Conservation (phyloP, 2,888 invertebrate genomes). For the Hipparchia sbordonii region DNA sequence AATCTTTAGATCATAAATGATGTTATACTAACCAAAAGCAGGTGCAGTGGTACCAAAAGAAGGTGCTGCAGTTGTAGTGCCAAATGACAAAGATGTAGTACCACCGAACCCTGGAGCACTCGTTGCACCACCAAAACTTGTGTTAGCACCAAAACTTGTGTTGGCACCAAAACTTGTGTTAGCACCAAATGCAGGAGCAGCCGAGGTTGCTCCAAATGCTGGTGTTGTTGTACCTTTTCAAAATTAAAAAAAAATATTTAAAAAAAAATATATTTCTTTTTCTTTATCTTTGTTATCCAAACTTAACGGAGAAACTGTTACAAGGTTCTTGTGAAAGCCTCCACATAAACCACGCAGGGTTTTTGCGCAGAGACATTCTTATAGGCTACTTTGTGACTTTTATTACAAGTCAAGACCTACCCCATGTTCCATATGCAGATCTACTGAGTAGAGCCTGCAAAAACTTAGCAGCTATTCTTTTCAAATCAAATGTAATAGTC, state of each 20-base stretch:
- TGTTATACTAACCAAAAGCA: slow-evolving; percentile 45
- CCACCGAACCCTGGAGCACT: slow-evolving; percentile 42
- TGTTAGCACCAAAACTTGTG: slow-evolving; percentile 40
- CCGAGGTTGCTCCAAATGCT: slow-evolving; percentile 52
- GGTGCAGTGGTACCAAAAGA: slow-evolving; percentile 35
- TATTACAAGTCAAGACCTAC: too few relatives aligned
- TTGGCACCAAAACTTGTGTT: slow-evolving; percentile 40
- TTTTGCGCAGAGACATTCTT: too few relatives aligned
- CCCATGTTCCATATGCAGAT: too few relatives aligned
- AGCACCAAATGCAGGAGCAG: slow-evolving; percentile 57
- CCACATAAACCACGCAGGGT: too few relatives aligned
- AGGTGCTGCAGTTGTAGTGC: slow-evolving; percentile 44
- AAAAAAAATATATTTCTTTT: not conserved
- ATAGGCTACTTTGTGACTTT: too few relatives aligned
- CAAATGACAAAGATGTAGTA: slow-evolving; percentile 53
- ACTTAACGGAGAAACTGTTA: too few relatives aligned
- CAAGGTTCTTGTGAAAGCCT: too few relatives aligned
- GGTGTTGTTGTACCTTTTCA: not conserved
- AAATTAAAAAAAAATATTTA: not conserved
- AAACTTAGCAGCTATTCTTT: too few relatives aligned
- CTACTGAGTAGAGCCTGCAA: too few relatives aligned
- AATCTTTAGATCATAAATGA: too few relatives aligned
- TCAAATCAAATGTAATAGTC: too few relatives aligned
- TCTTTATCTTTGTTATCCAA: too few relatives aligned
- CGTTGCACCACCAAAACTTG: slow-evolving; percentile 41